Evolutionary conservation across 1,140 invertebrate genomes (phyloP), one percentile per base, ranked within the genome.

Genomic region (Goniozus legneri): DNA sequence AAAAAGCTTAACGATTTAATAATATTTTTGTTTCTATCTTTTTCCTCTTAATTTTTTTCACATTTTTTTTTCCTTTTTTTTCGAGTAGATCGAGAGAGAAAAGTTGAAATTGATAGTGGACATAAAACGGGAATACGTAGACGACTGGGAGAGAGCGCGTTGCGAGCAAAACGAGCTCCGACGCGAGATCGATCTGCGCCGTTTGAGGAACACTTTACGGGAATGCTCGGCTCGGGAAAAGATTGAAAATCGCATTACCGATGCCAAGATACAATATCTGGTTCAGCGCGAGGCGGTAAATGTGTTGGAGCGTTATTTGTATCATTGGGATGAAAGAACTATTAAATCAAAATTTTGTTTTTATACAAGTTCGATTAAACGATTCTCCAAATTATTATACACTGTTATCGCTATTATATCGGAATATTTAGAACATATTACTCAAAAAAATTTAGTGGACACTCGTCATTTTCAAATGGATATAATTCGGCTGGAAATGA

Each of bases 111-210:
- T 62, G 50, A 71, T 60, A 39, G 43, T 52, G 39, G 42, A 56
- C 21, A 44, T 54, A n/a, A 65, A 73, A 43, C 54, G 52, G 13
- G 30, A 44, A 22, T 77, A 74, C 41, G 47, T 66, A 21, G 52
- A 36, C 36, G 52, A 50, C 12, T 73, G 67, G 68, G 62, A 72
- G 37, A 44, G 51, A 46, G 59, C 75, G 41, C 63, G 56, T 43
- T 54, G 52, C 15, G 64, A 69, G 45, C 65, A 72, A 53, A 65
- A 66, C 41, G 43, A 40, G 19, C 33, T 68, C 3, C 49, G 48
- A n/a, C 60, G 47, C 14, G 50, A 53, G 13, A 54, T 51, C 40
- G 48, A 56, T 40, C 55, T 64, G 19, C 38, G 68, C 33, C 36
- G 52, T 31, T 55, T 72, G 34, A 48, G 59, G 18, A 32, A 50